A percentile compares a stretch with the other conserved stretches of the same genome.
These are phyloP conservation scores for Cepphus grylle DNA, from an alignment of 2,113 vertebrate genomes.

Conservation along the genomic window DNA sequence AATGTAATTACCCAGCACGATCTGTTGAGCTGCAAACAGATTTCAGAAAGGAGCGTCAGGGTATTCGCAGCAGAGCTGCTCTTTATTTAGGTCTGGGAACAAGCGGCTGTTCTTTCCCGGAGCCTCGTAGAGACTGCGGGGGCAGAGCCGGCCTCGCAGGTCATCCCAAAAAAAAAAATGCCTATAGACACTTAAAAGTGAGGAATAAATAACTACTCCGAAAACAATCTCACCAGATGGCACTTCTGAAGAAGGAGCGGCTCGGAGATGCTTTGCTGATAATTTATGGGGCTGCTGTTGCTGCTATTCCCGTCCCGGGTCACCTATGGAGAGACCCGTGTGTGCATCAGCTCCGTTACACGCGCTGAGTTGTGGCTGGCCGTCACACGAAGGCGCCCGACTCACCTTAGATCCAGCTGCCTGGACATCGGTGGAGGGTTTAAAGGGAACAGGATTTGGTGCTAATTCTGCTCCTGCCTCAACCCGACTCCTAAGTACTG, in stretches of 20 bases:
- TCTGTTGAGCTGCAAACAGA: constrained; percentile 1
- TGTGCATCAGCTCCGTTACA: accelerated
- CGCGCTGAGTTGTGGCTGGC: accelerated
- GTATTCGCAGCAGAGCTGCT: neutral
- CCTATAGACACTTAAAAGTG: neutral
- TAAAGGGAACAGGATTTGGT: neutral
- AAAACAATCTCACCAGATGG: constrained; percentile 50
- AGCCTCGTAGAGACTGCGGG: neutral
- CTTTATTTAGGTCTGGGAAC: constrained; percentile 47
- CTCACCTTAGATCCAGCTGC: neutral
- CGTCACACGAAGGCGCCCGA: accelerated
- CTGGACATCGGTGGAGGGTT: neutral
- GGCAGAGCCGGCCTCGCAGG: constrained; percentile 23
- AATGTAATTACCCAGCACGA: constrained; percentile 23
- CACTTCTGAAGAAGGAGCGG: constrained; percentile 11
- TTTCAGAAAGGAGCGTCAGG: neutral
- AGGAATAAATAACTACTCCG: constrained; percentile 49
- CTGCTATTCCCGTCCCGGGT: constrained; percentile 5
- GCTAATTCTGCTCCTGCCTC: neutral
- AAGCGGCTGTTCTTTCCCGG: neutral
- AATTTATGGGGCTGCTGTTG: neutral
- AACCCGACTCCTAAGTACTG: accelerated
- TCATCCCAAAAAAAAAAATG: neutral
- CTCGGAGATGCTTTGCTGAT: constrained; percentile 8
- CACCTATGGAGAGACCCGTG: neutral